A percentile compares a stretch with the other conserved stretches of the same genome.
Evolutionary conservation across 2,888 invertebrate genomes (phyloP).

Genomic region (Embidobia sp.): DNA sequence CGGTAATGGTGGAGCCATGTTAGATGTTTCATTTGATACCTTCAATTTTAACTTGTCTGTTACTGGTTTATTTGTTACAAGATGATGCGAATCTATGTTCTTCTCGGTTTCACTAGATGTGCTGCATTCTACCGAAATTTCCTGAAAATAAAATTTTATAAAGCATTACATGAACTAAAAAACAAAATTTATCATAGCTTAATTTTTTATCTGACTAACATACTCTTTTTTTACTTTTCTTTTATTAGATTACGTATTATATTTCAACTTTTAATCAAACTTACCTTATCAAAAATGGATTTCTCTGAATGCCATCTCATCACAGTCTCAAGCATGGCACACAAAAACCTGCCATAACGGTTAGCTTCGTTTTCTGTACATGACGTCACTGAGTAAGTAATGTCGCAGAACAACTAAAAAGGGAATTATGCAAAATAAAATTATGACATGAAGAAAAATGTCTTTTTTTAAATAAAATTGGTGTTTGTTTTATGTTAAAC

Average conservation of each 20-base stretch:
- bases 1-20: slow-evolving; percentile 72
- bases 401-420: slow-evolving; percentile 96
- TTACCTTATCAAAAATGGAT: slow-evolving; percentile 91
- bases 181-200: too few relatives aligned
- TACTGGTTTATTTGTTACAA: neutral
- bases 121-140: neutral
- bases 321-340: slow-evolving; percentile 95
- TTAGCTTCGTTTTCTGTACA: slow-evolving; percentile 98
- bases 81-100: too few relatives aligned
- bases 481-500: too few relatives aligned
- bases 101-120: neutral
- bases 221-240: too few relatives aligned
- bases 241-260: too few relatives aligned
- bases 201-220: too few relatives aligned
- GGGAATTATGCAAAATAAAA: too few relatives aligned
- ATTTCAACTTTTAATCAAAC: too few relatives aligned
- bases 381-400: slow-evolving; percentile 97
- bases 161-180: too few relatives aligned
- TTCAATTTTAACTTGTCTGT: too few relatives aligned
- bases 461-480: too few relatives aligned
- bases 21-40: slow-evolving; percentile 46
- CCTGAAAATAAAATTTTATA: slow-evolving; percentile 13
- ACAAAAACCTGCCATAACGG: slow-evolving; percentile 96
- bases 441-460: too few relatives aligned
- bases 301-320: slow-evolving; percentile 98